Percentiles rank a stretch among this genome's conserved stretches.
These are phyloP conservation scores for Melipona quadrifasciata DNA, from an alignment of 1,140 invertebrate genomes.

Conservation along the genomic window DNA sequence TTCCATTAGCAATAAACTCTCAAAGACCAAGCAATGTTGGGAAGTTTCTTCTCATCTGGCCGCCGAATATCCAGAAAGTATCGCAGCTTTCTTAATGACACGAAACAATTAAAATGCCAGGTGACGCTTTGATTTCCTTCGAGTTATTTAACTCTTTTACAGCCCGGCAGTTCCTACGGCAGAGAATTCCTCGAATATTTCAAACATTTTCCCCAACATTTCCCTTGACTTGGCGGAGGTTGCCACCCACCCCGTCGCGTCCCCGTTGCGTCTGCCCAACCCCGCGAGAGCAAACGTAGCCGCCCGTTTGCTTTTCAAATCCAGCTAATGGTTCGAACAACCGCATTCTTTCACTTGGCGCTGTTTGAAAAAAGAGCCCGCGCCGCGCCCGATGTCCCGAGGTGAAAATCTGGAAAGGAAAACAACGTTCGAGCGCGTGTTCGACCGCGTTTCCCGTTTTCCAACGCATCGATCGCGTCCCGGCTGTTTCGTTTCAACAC, in stretches of 20 bases:
- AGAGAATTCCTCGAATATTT: conserved; percentile 16
- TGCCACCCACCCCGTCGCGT: background rate
- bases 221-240: background rate
- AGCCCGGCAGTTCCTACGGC: background rate
- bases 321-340: conserved; percentile 15
- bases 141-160: conserved; percentile 14
- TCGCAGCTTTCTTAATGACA: background rate
- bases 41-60: too few relatives aligned
- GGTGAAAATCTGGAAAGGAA: background rate
- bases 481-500: background rate
- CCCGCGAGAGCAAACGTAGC: background rate
- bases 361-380: background rate
- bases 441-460: background rate
- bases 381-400: too few relatives aligned
- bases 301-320: conserved; percentile 18
- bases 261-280: background rate
- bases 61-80: too few relatives aligned
- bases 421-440: background rate
- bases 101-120: background rate
- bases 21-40: background rate
- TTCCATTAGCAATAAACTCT: background rate
- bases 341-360: background rate
- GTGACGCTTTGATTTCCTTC: conserved; percentile 5
- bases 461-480: background rate
- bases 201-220: conserved; percentile 9